phyloP scores from a whole-genome alignment of 2,888 invertebrate genomes.

The Cosmopolites sordidus region DNA sequence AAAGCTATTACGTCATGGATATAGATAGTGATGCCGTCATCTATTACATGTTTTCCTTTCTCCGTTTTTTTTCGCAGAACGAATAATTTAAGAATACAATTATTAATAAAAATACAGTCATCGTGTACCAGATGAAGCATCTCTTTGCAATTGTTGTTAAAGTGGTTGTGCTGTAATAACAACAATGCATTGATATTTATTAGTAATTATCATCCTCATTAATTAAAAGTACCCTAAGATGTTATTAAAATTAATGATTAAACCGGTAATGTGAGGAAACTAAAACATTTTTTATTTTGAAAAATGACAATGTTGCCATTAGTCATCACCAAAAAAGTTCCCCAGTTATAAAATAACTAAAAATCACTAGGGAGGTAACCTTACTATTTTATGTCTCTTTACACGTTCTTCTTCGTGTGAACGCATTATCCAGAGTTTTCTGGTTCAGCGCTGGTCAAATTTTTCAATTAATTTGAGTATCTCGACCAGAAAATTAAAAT shows the following conservation, averaged over 20 bases:
- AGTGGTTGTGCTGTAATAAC: no score
- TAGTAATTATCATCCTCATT: no score
- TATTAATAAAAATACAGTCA: no score
- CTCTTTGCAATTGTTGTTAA: no score
- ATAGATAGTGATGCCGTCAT: conserved; percentile 44
- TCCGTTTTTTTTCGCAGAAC: background rate
- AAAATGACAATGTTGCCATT: background rate
- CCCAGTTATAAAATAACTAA: background rate
- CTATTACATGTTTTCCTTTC: background rate
- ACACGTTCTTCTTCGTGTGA: conserved; percentile 18
- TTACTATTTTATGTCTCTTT: conserved; percentile 3
- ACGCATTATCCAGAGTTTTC: conserved; percentile 36
- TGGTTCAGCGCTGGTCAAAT: conserved; percentile 92
- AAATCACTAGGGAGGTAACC: conserved; percentile 8
- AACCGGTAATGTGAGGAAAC: no score
- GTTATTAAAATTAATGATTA: no score
- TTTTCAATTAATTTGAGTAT: conserved; percentile 66
- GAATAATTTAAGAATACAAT: no score
- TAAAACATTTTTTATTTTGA: no score
- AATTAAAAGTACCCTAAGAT: no score
- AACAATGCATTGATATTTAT: no score
- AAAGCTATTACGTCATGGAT: conserved; percentile 48
- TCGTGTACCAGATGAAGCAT: no score
- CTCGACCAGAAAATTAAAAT: conserved; percentile 72
- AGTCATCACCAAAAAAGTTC: background rate